phyloP scores from a whole-genome alignment of 1,140 invertebrate genomes.

The Drosophila pruinosa region DNA sequence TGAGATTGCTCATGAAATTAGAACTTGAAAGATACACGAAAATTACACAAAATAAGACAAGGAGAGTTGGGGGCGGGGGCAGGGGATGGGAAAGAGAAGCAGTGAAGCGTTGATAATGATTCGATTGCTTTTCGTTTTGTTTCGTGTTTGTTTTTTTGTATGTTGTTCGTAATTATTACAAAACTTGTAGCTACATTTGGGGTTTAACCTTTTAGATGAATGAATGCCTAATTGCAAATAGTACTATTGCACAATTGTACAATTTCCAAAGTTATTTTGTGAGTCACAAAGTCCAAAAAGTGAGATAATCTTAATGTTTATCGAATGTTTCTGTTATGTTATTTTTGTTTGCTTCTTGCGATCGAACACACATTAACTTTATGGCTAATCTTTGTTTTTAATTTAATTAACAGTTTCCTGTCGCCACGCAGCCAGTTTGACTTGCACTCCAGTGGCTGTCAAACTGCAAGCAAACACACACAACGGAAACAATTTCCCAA shows the following conservation, averaged over 20 bases:
- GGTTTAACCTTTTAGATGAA: constrained; percentile 32
- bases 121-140: constrained; percentile 15
- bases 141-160: background rate
- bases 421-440: constrained; percentile 44
- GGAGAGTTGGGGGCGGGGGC: background rate
- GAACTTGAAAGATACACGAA: constrained; percentile 8
- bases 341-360: constrained; percentile 5
- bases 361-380: constrained; percentile 35
- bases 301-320: background rate
- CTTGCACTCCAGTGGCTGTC: constrained; percentile 9
- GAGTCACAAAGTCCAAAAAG: constrained; percentile 2
- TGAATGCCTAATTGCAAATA: constrained; percentile 44
- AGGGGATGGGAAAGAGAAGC: constrained; percentile 4
- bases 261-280: constrained; percentile 39
- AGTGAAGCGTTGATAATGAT: constrained; percentile 63
- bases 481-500: constrained; percentile 79
- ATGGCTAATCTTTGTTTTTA: constrained; percentile 67
- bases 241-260: constrained; percentile 54
- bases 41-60: background rate
- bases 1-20: constrained; percentile 25
- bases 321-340: background rate
- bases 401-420: constrained; percentile 78
- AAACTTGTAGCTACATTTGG: constrained; percentile 19
- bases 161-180: constrained; percentile 8
- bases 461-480: constrained; percentile 19